Evolutionary conservation across 1,140 invertebrate species (phyloP).

Genomic region (Trinorchestia longiramus): DNA sequence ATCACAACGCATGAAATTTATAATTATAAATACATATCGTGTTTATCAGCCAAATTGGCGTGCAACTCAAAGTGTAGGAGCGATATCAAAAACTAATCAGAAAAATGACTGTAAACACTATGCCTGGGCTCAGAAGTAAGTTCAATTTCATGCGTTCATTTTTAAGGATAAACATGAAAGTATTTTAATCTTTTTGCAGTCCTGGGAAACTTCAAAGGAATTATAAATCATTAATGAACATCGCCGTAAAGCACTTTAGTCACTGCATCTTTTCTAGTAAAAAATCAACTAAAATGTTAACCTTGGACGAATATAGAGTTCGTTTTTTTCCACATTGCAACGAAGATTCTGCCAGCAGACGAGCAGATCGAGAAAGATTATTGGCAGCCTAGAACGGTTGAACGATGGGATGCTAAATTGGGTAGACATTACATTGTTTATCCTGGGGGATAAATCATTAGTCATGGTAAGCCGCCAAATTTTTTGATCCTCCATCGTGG

Average conservation of each 20-base stretch:
- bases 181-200: not conserved
- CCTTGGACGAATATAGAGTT: not conserved
- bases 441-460: not conserved
- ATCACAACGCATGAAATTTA: no score
- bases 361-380: not conserved
- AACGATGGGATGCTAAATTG: not conserved
- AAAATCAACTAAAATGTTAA: not conserved
- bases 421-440: not conserved
- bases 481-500: not conserved
- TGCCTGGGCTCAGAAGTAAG: not conserved
- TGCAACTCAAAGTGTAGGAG: not conserved
- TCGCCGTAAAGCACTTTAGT: not conserved
- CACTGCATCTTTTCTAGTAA: not conserved
- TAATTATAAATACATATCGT: no score
- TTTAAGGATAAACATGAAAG: not conserved
- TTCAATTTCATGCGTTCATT: not conserved
- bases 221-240: not conserved
- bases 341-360: not conserved
- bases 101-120: not conserved
- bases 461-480: not conserved
- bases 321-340: not conserved
- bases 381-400: not conserved
- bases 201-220: not conserved
- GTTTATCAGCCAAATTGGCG: not conserved
- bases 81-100: not conserved